Percentiles rank a stretch among this genome's conserved stretches.
phyloP scores from a whole-genome alignment of 2,797 vertebrate species.

The Danio jaintianensis region DNA sequence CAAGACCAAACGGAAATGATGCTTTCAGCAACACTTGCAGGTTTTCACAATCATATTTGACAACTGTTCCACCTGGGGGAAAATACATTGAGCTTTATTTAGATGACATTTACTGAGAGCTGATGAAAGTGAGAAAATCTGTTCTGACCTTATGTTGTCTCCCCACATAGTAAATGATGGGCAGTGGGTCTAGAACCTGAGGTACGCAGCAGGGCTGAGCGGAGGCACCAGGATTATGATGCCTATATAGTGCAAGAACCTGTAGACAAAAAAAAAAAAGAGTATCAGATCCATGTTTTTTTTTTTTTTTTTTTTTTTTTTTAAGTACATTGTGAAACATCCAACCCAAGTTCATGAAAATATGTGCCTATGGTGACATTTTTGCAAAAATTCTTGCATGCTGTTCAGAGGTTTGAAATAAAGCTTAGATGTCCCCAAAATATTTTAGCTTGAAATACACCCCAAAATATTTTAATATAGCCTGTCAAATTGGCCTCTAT shows the following conservation, averaged over 20 bases:
- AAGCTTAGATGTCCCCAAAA: too few relatives aligned
- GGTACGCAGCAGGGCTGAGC: slow-evolving; percentile 92
- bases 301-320: not conserved
- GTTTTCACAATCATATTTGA: slow-evolving; percentile 94
- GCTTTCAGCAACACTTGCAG: slow-evolving; percentile 89
- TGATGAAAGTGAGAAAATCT: not conserved
- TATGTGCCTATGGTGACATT: too few relatives aligned
- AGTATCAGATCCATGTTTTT: not conserved
- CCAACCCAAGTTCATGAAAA: too few relatives aligned
- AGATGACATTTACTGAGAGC: not conserved
- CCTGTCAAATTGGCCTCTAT: too few relatives aligned
- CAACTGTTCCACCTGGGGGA: slow-evolving; percentile 86
- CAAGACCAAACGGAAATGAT: not conserved
- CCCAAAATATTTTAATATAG: too few relatives aligned
- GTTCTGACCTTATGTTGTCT: slow-evolving; percentile 82
- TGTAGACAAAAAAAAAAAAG: slow-evolving; percentile 62
- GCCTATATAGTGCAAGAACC: slow-evolving; percentile 92
- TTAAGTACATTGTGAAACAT: not conserved
- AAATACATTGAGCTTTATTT: not conserved
- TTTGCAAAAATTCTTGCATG: too few relatives aligned
- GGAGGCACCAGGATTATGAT: slow-evolving; percentile 91
- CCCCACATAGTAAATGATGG: slow-evolving; percentile 92
- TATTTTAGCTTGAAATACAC: too few relatives aligned
- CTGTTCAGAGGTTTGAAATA: too few relatives aligned
- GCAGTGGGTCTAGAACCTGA: slow-evolving; percentile 85